A percentile compares a stretch with the other conserved stretches of the same genome.
phyloP scores from a whole-genome alignment of 1,140 invertebrate genomes.

The Cryptotermes secundus region DNA sequence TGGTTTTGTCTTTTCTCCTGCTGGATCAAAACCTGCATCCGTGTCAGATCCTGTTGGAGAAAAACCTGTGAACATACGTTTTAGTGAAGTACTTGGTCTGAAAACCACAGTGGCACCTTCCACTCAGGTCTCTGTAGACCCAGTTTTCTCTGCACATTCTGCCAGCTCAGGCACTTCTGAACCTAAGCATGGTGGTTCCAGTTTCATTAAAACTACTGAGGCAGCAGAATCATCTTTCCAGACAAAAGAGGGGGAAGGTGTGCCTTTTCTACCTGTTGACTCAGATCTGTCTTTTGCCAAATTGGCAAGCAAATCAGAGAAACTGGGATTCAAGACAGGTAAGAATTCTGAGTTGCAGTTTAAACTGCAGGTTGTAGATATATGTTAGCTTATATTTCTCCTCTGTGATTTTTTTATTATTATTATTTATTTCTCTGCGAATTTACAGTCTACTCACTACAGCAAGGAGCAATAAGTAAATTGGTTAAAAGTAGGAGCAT shows the following conservation, averaged over 20 bases:
- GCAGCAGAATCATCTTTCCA: neutral
- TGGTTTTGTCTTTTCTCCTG: neutral
- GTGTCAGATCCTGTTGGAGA: neutral
- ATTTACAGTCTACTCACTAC: too few relatives aligned
- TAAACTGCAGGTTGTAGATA: too few relatives aligned
- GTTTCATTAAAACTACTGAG: neutral
- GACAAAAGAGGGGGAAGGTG: neutral
- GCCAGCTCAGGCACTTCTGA: neutral
- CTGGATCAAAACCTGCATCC: neutral
- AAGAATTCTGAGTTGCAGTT: constrained; percentile 20
- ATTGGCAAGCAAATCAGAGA: constrained; percentile 38
- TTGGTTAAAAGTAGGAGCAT: too few relatives aligned
- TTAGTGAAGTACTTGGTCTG: neutral
- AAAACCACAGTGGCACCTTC: neutral
- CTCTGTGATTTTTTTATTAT: too few relatives aligned
- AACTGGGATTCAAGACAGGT: constrained; percentile 46
- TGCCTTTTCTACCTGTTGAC: constrained; percentile 26
- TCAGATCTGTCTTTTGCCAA: constrained; percentile 43
- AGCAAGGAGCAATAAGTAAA: too few relatives aligned
- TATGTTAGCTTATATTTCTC: too few relatives aligned
- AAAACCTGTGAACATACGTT: neutral
- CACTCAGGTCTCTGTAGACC: neutral
- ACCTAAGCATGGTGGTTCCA: neutral
- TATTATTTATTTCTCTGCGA: too few relatives aligned
- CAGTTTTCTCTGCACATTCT: neutral